Evolutionary conservation across 2,113 vertebrate genomes (phyloP).

Genomic region (Acanthochromis polyacanthus): DNA sequence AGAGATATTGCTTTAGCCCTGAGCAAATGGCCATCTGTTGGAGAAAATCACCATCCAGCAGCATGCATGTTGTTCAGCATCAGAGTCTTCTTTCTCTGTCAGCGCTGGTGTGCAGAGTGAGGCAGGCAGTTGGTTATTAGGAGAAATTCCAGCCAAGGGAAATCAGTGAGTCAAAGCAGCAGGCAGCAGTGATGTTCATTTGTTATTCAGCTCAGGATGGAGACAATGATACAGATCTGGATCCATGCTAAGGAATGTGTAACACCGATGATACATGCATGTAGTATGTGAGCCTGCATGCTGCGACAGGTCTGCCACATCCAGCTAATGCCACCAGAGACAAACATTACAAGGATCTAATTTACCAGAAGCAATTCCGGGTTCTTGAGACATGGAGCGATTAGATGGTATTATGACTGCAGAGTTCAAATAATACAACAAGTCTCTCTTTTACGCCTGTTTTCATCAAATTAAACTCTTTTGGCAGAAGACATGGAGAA

Average conservation of each 20-base stretch:
- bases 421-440: not conserved
- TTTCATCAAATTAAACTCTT: conserved; percentile 12
- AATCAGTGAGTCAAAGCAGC: conserved; percentile 46
- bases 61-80: conserved; percentile 46
- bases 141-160: conserved; percentile 37
- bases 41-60: conserved; percentile 51
- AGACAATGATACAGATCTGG: conserved; percentile 43
- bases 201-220: conserved; percentile 47
- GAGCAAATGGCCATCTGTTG: conserved; percentile 70
- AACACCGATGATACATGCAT: conserved; percentile 31
- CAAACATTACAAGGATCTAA: not conserved
- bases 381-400: conserved; percentile 8
- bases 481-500: conserved; percentile 18
- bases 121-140: conserved; percentile 44
- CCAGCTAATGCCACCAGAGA: not conserved
- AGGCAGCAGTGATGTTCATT: conserved; percentile 41
- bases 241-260: conserved; percentile 30
- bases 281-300: conserved; percentile 7
- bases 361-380: conserved; percentile 24
- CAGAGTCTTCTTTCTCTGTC: conserved; percentile 52
- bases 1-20: conserved; percentile 50
- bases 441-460: not conserved
- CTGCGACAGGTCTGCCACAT: conserved; percentile 34
- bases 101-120: conserved; percentile 29
- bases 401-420: not conserved